Base-by-base conservation (phyloP, 1,140 invertebrate genomes). In the Caerostris darwini region DNA sequence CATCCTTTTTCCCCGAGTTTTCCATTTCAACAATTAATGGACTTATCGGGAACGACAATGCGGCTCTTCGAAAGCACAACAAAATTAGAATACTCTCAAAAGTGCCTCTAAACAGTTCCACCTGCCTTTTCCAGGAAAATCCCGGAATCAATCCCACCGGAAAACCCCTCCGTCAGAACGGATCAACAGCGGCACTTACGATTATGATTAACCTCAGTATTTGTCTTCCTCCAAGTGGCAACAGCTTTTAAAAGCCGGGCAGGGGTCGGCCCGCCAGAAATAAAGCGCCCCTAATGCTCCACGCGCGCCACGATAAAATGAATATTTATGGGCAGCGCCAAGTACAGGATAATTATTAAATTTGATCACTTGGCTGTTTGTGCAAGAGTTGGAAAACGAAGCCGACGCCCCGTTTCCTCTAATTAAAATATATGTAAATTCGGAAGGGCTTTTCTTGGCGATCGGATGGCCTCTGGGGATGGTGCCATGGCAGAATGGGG, bases 371-470 rank as follows among this genome's bases (percentile, higher is more conserved):
- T 77, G 71, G 71, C 71, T 77, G 71, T 77, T 77, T 77, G 34
- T 77, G 71, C 71, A 5, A 34, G 71, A 12, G 19, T 50, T 12
- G 8, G 8, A 77, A 77, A 77, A 77, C 53, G 71, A 77, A 77
- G 71, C 71, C 34, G 8, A 77, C 71, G 71, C 71, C 71, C 71
- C 71, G 71, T 77, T 34, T 77, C 71, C 34, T 77, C 71, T 77
- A 77, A 77, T 77, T 77, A 77, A 77, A 77, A 77, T 77, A 77
- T 77, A 77, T 77, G 71, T 77, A 77, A 77, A 77, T 77, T 77
- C 12, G 71, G 50, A 50, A 50, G 71, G 71, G 71, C 71, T 77
- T 77, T 77, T 77, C 71, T 77, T 77, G 71, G 71, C 71, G 50
- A 77, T 77, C 34, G 34, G 71, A 77, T 77, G 8, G 71, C 34